These are phyloP conservation scores for Trichechus manatus DNA, from an alignment of 2,113 vertebrate genomes.

Conservation along the genomic window DNA sequence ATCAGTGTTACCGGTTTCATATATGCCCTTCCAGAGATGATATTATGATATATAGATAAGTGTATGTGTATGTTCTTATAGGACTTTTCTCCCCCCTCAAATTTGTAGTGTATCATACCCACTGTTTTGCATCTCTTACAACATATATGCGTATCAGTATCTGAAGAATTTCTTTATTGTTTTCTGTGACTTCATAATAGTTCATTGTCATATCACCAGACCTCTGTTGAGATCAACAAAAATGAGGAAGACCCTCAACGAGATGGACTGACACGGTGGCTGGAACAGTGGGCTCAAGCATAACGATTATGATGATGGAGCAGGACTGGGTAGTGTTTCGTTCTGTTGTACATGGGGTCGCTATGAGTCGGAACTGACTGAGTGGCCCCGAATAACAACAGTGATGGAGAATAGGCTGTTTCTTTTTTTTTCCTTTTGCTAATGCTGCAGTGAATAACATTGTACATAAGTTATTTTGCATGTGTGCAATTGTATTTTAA, in stretches of 20 bases:
- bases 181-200: neutral
- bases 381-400: no score
- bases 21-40: neutral
- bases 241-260: no score
- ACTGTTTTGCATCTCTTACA: neutral
- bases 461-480: neutral
- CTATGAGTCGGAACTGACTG: no score
- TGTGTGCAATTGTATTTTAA: neutral
- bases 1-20: neutral
- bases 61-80: neutral
- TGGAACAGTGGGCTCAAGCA: no score
- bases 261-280: no score
- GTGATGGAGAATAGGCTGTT: neutral
- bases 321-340: no score
- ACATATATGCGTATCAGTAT: neutral
- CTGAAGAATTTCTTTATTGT: neutral
- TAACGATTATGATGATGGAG: no score
- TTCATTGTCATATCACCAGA: neutral
- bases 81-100: neutral
- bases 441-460: neutral
- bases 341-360: no score
- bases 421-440: constrained; percentile 1
- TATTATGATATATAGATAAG: neutral
- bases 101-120: neutral
- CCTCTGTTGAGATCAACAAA: neutral